Conservation (phyloP, 2,888 invertebrate genomes). For the Gisinianus flammeolus region DNA sequence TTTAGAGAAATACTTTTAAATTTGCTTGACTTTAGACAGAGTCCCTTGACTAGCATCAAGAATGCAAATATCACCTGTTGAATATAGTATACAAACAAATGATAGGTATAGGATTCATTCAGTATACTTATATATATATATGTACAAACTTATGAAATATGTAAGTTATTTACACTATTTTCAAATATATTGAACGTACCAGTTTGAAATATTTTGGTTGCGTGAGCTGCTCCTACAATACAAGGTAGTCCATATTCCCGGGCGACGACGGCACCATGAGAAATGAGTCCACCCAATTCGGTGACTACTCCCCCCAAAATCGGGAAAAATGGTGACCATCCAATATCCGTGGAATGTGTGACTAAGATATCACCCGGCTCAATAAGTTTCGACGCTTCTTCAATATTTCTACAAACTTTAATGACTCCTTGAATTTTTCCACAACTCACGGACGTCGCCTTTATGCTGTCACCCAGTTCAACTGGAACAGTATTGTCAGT, state of each 20-base stretch:
- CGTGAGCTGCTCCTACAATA: conserved; percentile 75
- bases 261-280: conserved; percentile 84
- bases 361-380: conserved; percentile 71
- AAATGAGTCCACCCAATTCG: conserved; percentile 81
- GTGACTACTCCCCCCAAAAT: conserved; percentile 78
- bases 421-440: conserved; percentile 52
- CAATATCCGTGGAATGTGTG: conserved; percentile 78
- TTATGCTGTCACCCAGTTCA: conserved; percentile 50
- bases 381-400: conserved; percentile 50
- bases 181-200: conserved; percentile 63
- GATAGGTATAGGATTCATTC: background rate
- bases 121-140: background rate
- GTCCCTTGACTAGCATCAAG: conserved; percentile 59
- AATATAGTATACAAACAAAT: background rate
- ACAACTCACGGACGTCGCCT: conserved; percentile 55
- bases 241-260: conserved; percentile 84
- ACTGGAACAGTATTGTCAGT: conserved; percentile 42
- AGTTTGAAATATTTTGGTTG: conserved; percentile 72
- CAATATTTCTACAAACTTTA: conserved; percentile 54
- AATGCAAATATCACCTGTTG: conserved; percentile 55
- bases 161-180: background rate
- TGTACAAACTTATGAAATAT: background rate
- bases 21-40: conserved; percentile 51
- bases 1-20: too few relatives aligned
- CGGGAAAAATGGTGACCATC: conserved; percentile 86